Evolutionary conservation across 2,888 invertebrate genomes (phyloP).

Genomic region (Hyles lineata): DNA sequence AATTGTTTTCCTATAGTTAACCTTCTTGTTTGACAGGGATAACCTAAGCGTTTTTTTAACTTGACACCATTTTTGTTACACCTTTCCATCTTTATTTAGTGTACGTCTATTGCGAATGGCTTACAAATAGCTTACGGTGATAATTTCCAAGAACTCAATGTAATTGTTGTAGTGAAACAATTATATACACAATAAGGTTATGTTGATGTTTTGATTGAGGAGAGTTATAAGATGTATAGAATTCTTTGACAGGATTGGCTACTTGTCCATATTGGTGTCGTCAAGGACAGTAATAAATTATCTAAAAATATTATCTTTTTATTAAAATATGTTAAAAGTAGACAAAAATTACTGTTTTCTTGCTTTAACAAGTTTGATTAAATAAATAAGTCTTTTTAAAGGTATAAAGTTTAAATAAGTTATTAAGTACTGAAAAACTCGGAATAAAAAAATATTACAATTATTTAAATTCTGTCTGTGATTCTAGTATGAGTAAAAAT

Average conservation of each 20-base stretch:
- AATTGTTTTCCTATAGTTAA: conserved; percentile 57
- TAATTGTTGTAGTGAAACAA: conserved; percentile 6
- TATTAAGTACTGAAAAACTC: no score
- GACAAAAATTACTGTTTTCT: no score
- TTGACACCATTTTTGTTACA: conserved; percentile 81
- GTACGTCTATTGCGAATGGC: neutral
- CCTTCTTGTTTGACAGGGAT: conserved; percentile 77
- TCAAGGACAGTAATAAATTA: conserved; percentile 27
- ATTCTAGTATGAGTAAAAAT: conserved; percentile 47
- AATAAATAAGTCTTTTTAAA: no score
- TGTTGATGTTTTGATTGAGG: conserved; percentile 82
- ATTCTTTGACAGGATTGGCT: conserved; percentile 25
- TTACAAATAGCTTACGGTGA: neutral
- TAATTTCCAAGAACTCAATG: neutral
- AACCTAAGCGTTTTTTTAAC: conserved; percentile 71
- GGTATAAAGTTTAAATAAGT: no score
- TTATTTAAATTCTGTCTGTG: neutral
- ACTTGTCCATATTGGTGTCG: conserved; percentile 34
- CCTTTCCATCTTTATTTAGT: conserved; percentile 55
- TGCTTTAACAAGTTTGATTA: no score
- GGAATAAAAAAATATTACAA: neutral
- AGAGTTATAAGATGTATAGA: conserved; percentile 18
- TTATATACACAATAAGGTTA: conserved; percentile 62
- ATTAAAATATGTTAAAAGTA: neutral
- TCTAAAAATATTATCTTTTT: conserved; percentile 15